phyloP scores from a whole-genome alignment of 2,797 vertebrate species.

The Tolypeutes matacus region DNA sequence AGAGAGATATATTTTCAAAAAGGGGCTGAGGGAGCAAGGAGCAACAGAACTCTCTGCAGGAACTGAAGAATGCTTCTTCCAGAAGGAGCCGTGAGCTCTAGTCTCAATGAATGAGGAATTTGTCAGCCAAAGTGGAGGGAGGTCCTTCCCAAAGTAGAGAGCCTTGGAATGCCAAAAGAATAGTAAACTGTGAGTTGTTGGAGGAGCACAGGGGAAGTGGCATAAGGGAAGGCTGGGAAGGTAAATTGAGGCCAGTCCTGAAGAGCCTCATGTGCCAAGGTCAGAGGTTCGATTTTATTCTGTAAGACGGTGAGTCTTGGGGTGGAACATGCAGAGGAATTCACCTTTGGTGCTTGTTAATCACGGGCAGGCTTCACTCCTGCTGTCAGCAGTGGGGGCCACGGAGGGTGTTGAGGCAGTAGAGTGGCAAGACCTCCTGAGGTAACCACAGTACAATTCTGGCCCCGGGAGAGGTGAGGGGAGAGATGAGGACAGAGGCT shows the following conservation, averaged over 20 bases:
- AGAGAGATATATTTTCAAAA: background rate
- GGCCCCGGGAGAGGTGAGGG: background rate
- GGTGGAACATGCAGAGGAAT: background rate
- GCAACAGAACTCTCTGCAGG: background rate
- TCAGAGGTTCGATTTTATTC: background rate
- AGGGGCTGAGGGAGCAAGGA: background rate
- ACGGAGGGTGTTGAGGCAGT: background rate
- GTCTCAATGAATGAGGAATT: background rate
- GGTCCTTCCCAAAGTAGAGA: background rate
- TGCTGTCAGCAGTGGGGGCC: background rate
- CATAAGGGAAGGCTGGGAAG: background rate
- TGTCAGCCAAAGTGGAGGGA: background rate
- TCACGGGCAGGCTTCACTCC: background rate
- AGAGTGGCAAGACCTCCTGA: background rate
- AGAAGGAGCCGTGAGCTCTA: background rate
- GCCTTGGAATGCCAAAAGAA: background rate
- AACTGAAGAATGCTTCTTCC: background rate
- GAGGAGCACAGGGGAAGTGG: background rate
- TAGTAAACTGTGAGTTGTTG: background rate
- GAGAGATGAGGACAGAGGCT: background rate
- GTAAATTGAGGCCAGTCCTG: background rate
- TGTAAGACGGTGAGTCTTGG: background rate
- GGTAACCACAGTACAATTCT: constrained; percentile 10
- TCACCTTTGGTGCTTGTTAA: background rate
- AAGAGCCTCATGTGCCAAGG: background rate